Evolutionary conservation across 2,113 vertebrate genomes (phyloP).

Genomic region (Lepidothrix coronata): DNA sequence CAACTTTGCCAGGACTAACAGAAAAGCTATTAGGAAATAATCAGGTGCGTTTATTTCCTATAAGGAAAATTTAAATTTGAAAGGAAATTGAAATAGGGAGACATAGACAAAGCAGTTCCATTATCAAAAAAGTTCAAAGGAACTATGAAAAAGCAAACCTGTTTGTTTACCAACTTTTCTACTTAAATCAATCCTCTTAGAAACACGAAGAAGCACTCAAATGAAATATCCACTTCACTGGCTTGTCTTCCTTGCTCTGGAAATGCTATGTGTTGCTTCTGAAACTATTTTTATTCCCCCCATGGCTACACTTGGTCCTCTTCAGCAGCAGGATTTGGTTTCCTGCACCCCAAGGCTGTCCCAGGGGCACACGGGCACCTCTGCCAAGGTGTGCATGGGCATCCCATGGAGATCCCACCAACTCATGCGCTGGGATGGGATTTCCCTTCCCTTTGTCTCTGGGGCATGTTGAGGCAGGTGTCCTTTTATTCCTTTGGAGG

Average conservation of each 20-base stretch:
- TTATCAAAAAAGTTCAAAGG: background rate
- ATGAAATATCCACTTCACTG: background rate
- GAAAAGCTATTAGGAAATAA: background rate
- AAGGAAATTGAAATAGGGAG: background rate
- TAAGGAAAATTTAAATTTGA: background rate
- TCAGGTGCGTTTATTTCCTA: background rate
- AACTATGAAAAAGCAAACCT: background rate
- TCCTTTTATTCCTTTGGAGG: background rate
- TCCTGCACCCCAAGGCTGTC: background rate
- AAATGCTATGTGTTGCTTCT: background rate
- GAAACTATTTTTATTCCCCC: background rate
- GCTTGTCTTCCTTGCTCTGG: background rate
- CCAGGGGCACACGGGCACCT: background rate
- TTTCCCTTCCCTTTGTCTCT: background rate
- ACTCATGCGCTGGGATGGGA: accelerated
- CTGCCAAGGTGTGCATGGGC: background rate
- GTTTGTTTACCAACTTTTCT: background rate
- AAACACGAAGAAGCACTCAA: background rate
- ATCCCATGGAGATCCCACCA: background rate
- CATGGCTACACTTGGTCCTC: background rate
- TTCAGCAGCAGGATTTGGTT: background rate
- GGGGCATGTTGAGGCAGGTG: background rate
- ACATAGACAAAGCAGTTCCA: background rate
- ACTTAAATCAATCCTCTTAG: background rate
- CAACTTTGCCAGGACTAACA: background rate